Percentiles rank a stretch among this genome's conserved stretches.
Conservation (phyloP, 2,113 vertebrate species). For the Dolichallabes microphthalmus region DNA sequence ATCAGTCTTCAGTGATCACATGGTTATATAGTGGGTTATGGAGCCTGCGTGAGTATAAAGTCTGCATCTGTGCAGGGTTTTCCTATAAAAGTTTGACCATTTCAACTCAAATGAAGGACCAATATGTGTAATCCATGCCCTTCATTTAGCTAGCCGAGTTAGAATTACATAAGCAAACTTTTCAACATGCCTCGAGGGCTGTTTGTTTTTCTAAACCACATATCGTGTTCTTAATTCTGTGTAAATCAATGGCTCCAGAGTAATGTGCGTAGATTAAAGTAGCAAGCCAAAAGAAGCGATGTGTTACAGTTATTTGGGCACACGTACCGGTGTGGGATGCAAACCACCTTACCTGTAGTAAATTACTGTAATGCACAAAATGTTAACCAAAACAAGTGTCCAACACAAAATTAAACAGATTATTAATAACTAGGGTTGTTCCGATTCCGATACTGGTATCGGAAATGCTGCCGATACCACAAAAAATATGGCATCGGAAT, state of each 20-base stretch:
- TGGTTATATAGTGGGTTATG: neutral
- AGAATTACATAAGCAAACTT: neutral
- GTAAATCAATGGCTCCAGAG: neutral
- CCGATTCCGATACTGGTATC: no score
- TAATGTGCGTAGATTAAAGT: neutral
- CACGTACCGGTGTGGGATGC: no score
- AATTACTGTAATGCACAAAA: neutral
- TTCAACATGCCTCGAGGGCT: neutral
- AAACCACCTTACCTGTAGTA: neutral
- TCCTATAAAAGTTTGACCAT: slow-evolving; percentile 3
- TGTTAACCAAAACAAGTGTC: neutral
- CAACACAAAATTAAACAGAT: neutral
- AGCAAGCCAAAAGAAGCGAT: neutral
- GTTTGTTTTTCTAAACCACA: neutral
- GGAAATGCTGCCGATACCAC: no score
- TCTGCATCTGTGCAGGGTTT: neutral
- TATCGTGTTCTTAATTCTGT: neutral
- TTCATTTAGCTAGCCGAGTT: neutral
- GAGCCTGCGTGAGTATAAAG: neutral
- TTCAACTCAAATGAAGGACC: neutral
- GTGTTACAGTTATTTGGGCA: neutral
- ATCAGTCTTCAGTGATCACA: slow-evolving; percentile 21
- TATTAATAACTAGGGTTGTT: neutral
- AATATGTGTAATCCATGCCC: slow-evolving; percentile 12
- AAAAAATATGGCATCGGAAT: no score